Evolutionary conservation across 2,113 vertebrate species (phyloP).

Genomic region (Petrocephalus zakoni): DNA sequence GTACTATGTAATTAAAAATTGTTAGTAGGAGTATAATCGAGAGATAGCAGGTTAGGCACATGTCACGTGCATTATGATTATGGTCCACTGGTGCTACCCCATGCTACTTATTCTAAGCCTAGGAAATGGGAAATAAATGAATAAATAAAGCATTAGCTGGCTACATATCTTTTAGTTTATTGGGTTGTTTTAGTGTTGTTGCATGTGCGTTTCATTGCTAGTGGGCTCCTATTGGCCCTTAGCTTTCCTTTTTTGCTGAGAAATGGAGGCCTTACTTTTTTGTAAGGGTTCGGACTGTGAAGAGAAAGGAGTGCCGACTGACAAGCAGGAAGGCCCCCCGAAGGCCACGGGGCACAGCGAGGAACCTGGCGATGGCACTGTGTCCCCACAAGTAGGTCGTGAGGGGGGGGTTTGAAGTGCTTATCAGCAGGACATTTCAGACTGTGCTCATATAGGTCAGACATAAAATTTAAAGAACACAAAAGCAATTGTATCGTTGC

Average conservation of each 20-base stretch:
- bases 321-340: background rate
- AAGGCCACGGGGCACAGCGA: slow-evolving; percentile 3
- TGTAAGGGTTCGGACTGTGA: background rate
- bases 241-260: background rate
- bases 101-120: background rate
- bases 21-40: background rate
- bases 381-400: slow-evolving; percentile 13
- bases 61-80: background rate
- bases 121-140: background rate
- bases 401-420: background rate
- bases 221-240: background rate
- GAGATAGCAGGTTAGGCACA: background rate
- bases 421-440: background rate
- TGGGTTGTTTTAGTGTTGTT: background rate
- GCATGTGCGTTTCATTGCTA: background rate
- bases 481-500: background rate
- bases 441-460: background rate
- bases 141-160: background rate
- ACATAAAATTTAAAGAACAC: background rate
- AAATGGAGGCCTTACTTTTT: background rate
- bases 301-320: background rate
- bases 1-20: background rate
- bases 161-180: background rate
- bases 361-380: slow-evolving; percentile 15
- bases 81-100: background rate